Evolutionary conservation across 2,888 invertebrate genomes (phyloP).

Genomic region (Drosophila planitibia): DNA sequence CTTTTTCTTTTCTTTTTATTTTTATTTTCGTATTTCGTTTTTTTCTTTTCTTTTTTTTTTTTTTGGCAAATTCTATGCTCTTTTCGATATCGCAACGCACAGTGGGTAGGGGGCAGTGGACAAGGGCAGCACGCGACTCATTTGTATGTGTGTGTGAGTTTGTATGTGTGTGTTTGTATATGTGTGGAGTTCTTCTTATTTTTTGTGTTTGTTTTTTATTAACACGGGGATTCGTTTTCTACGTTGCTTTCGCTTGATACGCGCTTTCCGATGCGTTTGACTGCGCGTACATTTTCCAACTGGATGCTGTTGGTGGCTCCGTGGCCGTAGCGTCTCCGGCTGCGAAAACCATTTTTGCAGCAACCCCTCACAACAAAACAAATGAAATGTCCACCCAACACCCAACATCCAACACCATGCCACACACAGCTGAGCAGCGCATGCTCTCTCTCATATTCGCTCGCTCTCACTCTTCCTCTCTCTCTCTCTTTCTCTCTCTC

Average conservation of each 20-base stretch:
- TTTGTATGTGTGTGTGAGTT: constrained; percentile 34
- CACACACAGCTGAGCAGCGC: constrained; percentile 46
- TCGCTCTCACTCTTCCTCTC: constrained; percentile 39
- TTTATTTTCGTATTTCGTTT: constrained; percentile 15
- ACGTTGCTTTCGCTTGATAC: constrained; percentile 42
- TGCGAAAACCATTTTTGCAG: constrained; percentile 49
- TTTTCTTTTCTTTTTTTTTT: constrained; percentile 27
- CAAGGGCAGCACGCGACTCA: constrained; percentile 66
- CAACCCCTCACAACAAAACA: constrained; percentile 47
- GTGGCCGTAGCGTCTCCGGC: constrained; percentile 43
- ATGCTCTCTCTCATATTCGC: constrained; percentile 56
- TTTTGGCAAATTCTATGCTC: constrained; percentile 50
- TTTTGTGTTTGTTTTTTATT: constrained; percentile 45
- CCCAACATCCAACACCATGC: not conserved
- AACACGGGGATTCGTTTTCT: constrained; percentile 56
- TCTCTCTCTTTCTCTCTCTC: constrained; percentile 13
- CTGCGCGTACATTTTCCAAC: constrained; percentile 83
- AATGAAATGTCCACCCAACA: constrained; percentile 24
- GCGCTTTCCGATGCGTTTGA: constrained; percentile 77
- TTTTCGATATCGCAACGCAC: constrained; percentile 67
- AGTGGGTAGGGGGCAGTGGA: constrained; percentile 38
- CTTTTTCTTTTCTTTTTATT: constrained; percentile 1
- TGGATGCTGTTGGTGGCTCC: constrained; percentile 80
- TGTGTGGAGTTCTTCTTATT: constrained; percentile 10
- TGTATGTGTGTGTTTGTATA: constrained; percentile 11